Percentiles rank a stretch among this genome's conserved stretches.
These are phyloP conservation scores for Dinocampus coccinellae DNA, from an alignment of 2,888 invertebrate genomes.

Conservation along the genomic window DNA sequence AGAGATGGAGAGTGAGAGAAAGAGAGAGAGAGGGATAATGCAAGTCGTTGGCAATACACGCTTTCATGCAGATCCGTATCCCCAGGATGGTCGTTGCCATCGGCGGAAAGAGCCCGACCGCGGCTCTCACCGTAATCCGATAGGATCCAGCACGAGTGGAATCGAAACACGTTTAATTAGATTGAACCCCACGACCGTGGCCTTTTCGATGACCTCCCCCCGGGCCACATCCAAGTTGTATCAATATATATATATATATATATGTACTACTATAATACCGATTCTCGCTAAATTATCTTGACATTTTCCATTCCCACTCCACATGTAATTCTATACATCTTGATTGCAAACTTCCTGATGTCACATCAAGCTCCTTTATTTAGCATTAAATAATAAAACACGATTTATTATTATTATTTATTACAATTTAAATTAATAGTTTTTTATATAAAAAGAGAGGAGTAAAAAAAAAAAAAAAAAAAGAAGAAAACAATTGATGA, in stretches of 20 bases:
- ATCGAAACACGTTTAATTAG: conserved; percentile 44
- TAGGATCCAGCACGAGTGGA: conserved; percentile 45
- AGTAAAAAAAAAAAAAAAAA: no score
- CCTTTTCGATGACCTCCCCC: conserved; percentile 37
- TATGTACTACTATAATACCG: neutral
- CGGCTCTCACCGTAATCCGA: conserved; percentile 45
- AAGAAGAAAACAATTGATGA: no score
- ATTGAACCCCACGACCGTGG: conserved; percentile 41
- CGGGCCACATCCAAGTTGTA: conserved; percentile 24
- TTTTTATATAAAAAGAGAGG: no score
- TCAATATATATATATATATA: conserved; percentile 2
- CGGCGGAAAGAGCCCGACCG: conserved; percentile 35
- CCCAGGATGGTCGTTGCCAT: conserved; percentile 38
- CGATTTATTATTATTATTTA: no score
- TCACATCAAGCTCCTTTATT: conserved; percentile 1
- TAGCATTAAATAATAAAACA: neutral
- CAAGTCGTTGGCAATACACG: conserved; percentile 1
- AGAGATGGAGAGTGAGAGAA: neutral
- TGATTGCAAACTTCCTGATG: conserved; percentile 1
- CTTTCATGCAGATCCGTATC: conserved; percentile 38
- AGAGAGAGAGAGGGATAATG: neutral
- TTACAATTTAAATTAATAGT: no score
- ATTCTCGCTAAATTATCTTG: conserved; percentile 31
- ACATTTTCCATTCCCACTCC: conserved; percentile 32
- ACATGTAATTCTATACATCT: conserved; percentile 25